phyloP scores from a whole-genome alignment of 2,113 vertebrate species.

The Dipodomys merriami region DNA sequence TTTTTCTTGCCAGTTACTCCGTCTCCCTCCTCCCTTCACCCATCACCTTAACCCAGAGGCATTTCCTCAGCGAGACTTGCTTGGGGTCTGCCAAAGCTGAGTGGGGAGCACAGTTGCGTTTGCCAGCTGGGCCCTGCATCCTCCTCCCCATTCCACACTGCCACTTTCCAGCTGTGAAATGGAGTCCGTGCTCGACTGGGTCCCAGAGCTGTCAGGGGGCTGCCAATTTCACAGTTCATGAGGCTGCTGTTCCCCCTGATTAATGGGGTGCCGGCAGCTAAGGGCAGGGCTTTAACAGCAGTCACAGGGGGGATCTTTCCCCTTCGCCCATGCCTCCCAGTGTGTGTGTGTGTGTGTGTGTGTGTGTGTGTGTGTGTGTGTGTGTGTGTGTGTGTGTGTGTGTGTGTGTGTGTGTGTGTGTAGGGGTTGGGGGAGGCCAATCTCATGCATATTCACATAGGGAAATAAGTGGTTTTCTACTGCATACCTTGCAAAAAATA shows the following conservation, averaged over 20 bases:
- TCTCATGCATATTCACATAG: conserved; percentile 67
- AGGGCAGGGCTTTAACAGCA: conserved; percentile 35
- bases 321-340: not conserved
- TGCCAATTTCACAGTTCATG: conserved; percentile 79
- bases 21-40: not conserved
- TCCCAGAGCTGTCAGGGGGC: conserved; percentile 61
- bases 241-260: conserved; percentile 60
- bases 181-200: conserved; percentile 50
- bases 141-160: not conserved
- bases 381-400: too few relatives aligned
- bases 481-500: conserved; percentile 62
- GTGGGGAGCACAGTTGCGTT: rapidly evolving
- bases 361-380: too few relatives aligned
- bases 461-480: conserved; percentile 66
- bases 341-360: too few relatives aligned
- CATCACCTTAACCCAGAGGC: conserved; percentile 56
- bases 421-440: not conserved
- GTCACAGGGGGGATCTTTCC: not conserved
- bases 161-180: conserved; percentile 74
- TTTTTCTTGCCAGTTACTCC: not conserved
- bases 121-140: rapidly evolving
- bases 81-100: not conserved
- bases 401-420: too few relatives aligned
- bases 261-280: conserved; percentile 66
- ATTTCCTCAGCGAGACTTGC: not conserved